phyloP scores from a whole-genome alignment of 2,797 vertebrate genomes.

The Spea hammondii region DNA sequence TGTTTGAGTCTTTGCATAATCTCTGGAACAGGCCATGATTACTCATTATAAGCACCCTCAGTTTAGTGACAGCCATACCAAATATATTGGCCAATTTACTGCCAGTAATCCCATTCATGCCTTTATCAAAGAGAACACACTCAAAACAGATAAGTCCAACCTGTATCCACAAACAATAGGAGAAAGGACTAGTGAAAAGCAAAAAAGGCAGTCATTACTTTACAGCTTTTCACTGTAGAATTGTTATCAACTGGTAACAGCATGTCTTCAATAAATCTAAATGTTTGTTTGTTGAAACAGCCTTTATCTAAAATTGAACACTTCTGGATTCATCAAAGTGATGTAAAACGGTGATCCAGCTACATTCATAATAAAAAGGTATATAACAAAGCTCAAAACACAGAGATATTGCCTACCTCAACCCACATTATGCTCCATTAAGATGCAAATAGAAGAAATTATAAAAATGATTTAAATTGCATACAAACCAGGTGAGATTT shows the following conservation, averaged over 20 bases:
- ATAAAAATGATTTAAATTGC: too few species aligned
- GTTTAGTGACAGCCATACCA: conserved; percentile 6
- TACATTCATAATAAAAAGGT: neutral
- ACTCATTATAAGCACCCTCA: neutral
- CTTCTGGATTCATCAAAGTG: conserved; percentile 3
- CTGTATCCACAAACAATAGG: conserved; percentile 39
- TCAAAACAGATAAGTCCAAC: conserved; percentile 21
- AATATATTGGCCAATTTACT: neutral
- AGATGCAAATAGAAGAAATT: too few species aligned
- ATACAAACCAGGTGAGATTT: too few species aligned
- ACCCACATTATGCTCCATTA: too few species aligned
- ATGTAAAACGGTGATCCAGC: neutral
- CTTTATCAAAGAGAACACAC: conserved; percentile 27
- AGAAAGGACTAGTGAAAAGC: conserved; percentile 16
- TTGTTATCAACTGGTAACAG: conserved; percentile 44
- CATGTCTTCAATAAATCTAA: conserved; percentile 16
- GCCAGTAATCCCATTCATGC: conserved; percentile 19
- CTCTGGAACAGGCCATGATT: neutral
- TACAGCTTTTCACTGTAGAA: conserved; percentile 42
- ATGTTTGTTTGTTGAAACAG: conserved; percentile 10
- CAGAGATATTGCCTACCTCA: too few species aligned
- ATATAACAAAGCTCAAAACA: too few species aligned
- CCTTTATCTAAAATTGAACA: conserved; percentile 31
- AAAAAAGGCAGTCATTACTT: conserved; percentile 38
- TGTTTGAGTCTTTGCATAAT: neutral